These are phyloP conservation scores for Orthonychiurus folsomi DNA, from an alignment of 2,888 invertebrate species.

Conservation along the genomic window DNA sequence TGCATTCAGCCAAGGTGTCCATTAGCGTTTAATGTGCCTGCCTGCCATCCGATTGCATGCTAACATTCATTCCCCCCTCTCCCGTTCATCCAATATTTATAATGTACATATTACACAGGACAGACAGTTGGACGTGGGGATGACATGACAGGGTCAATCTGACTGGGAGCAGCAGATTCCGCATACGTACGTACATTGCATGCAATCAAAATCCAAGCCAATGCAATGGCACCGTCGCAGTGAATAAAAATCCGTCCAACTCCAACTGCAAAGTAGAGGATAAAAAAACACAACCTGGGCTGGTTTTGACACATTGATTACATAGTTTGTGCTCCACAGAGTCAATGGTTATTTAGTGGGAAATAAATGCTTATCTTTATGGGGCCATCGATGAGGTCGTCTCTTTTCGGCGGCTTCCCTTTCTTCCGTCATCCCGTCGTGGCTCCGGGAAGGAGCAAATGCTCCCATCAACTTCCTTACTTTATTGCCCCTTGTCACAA, in stretches of 20 bases:
- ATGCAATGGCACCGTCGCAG: not conserved
- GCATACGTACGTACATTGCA: not conserved
- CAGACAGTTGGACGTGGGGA: not conserved
- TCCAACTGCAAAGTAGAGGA: not conserved
- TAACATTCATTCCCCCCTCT: too few species aligned
- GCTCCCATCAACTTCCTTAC: conserved; percentile 15
- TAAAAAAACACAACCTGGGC: not conserved
- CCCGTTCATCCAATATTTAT: too few species aligned
- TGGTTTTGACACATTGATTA: conserved; percentile 26
- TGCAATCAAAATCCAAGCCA: not conserved
- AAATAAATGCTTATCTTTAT: conserved; percentile 30
- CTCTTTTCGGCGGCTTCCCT: conserved; percentile 10
- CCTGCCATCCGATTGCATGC: too few species aligned
- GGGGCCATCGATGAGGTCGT: conserved; percentile 22
- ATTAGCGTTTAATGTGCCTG: not conserved
- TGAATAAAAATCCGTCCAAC: not conserved
- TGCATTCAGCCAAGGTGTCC: not conserved
- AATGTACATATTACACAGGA: not conserved
- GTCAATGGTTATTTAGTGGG: conserved; percentile 31
- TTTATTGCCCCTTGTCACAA: conserved; percentile 26
- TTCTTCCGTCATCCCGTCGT: not conserved
- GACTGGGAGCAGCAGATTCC: not conserved
- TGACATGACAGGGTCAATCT: not conserved
- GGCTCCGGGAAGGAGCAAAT: conserved; percentile 7
- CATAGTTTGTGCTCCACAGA: conserved; percentile 12